Base-by-base conservation (phyloP, 2,797 vertebrate species). In the Catharus ustulatus region DNA sequence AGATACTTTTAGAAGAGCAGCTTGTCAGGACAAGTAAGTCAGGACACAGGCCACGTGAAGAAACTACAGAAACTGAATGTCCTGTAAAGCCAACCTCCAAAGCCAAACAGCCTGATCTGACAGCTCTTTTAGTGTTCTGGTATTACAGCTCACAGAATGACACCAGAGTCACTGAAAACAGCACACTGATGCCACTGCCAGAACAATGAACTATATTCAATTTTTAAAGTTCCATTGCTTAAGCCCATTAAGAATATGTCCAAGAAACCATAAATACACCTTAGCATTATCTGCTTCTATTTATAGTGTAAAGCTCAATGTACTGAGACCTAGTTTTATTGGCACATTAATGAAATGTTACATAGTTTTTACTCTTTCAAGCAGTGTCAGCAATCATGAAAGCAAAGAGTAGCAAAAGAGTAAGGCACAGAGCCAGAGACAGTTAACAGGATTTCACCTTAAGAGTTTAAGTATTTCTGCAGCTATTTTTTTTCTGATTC, bases 261-360 rank as follows among this genome's bases (percentile, higher is more conserved):
- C 84, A 96, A 91, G 74, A 95, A 96, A 89, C 91, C 91, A 96
- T 90, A 95, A 96, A 95, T 93, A 94, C 88, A 84, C 49, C 66
- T 85, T 59, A 68, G 46, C 63, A 95, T 95, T 97, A 96, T 72
- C 76, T 52, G 46, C 78, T 95, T 88, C 92, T 87, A 92, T 87
- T 87, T 92, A 89, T 80, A 95, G 67, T 8, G 12, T 57, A 76
- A 89, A 94, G 73, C 58, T 83, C 62, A 85, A 27, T 52, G 83
- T 95, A 93, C 90, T 67, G 46, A 96, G 89, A 96, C 89, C 75
- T 74, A 68, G 42, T 91, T 94, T 92, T 73, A 91, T 8, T 87
- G 80, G 69, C 64, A 90, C 89, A 90, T 77, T 71, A 87, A 13
- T 66, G 79, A 95, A 66, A 59, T 7, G 24, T 85, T 87, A 94